Evolutionary conservation across 2,888 invertebrate species (phyloP).

Genomic region (Drosophila koepferae): DNA sequence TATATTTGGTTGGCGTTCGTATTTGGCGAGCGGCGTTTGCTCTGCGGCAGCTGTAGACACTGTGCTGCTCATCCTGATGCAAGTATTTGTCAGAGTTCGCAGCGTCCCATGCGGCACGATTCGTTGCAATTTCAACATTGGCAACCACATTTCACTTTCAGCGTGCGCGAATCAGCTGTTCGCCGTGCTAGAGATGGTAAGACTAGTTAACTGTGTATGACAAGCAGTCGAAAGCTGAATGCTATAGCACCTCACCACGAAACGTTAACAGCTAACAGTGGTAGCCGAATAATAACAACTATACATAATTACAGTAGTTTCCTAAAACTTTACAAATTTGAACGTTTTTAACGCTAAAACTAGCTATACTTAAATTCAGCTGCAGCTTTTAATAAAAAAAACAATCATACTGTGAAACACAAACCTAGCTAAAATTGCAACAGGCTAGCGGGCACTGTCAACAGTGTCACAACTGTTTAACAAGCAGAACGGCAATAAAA

Average conservation of each 20-base stretch:
- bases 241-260: conserved; percentile 4
- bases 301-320: neutral
- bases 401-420: no score
- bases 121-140: conserved; percentile 52
- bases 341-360: neutral
- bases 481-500: neutral
- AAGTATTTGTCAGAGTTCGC: conserved; percentile 15
- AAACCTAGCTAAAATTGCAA: neutral
- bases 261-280: neutral
- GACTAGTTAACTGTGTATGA: no score
- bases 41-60: conserved; percentile 29
- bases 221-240: conserved; percentile 5
- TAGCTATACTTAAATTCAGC: neutral
- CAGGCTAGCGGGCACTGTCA: neutral
- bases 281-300: neutral
- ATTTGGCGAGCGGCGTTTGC: conserved; percentile 43
- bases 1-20: conserved; percentile 68
- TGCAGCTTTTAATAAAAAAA: no score
- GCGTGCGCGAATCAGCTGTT: conserved; percentile 45
- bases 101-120: conserved; percentile 34
- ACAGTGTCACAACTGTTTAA: conserved; percentile 13
- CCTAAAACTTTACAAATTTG: neutral
- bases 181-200: conserved; percentile 25
- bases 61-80: conserved; percentile 49
- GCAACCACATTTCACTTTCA: conserved; percentile 48